These are phyloP conservation scores for Fulica atra DNA, from an alignment of 2,113 vertebrate genomes.

Conservation along the genomic window DNA sequence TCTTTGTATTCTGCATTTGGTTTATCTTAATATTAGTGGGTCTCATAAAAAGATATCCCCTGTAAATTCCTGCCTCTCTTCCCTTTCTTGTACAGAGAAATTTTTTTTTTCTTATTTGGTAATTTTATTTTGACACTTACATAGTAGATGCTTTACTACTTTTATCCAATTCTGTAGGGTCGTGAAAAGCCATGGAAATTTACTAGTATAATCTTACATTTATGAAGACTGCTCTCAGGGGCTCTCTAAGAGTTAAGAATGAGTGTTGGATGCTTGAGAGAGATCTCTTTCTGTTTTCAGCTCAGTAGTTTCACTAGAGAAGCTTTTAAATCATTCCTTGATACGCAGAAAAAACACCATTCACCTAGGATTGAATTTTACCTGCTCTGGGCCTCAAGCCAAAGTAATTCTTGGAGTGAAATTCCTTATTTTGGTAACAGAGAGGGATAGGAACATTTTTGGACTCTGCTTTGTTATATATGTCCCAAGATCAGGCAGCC, in stretches of 20 bases:
- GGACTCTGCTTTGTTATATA: not conserved
- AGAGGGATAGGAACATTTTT: not conserved
- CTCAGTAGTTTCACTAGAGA: not conserved
- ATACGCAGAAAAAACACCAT: not conserved
- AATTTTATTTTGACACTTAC: not conserved
- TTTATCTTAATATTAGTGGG: not conserved
- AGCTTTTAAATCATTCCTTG: constrained; percentile 11
- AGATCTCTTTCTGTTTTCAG: not conserved
- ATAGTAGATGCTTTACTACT: not conserved
- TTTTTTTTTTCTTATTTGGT: not conserved
- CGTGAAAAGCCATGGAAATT: not conserved
- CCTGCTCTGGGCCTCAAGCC: constrained; percentile 22
- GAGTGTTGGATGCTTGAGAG: not conserved
- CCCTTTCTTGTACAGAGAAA: not conserved
- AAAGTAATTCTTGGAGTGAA: constrained; percentile 16
- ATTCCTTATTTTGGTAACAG: constrained; percentile 9
- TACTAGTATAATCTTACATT: not conserved
- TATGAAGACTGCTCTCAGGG: not conserved
- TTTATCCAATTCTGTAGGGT: not conserved
- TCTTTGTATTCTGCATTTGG: not conserved
- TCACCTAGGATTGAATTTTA: constrained; percentile 21
- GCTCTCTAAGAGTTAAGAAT: not conserved
- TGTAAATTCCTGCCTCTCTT: not conserved
- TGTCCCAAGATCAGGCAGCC: not conserved
- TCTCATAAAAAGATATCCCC: not conserved